A percentile compares a stretch with the other conserved stretches of the same genome.
Conservation (phyloP, 2,888 invertebrate species). For the Proisotoma minuta region DNA sequence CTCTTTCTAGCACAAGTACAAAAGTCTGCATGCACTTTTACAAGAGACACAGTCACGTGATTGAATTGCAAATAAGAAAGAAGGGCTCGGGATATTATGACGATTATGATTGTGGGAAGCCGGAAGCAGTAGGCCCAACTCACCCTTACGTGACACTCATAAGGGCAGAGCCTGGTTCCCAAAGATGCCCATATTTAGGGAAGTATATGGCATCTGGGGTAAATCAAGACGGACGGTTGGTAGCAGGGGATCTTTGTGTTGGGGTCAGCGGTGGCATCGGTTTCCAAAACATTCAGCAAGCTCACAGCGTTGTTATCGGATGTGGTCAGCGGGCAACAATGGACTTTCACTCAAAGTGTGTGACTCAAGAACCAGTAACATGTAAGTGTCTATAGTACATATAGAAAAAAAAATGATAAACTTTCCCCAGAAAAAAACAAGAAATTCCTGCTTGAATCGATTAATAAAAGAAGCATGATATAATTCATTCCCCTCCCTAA, state of each 20-base stretch:
- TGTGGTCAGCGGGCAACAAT: constrained; percentile 57
- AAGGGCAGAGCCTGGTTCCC: constrained; percentile 36
- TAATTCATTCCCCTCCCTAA: not conserved
- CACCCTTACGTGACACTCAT: constrained; percentile 43
- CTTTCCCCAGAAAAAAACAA: not conserved
- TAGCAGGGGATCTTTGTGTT: constrained; percentile 30
- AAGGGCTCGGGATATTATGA: constrained; percentile 28
- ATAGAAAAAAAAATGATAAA: too few relatives aligned
- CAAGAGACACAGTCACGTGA: constrained; percentile 65
- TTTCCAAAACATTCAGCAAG: not conserved
- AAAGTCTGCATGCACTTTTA: constrained; percentile 73
- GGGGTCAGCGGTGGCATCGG: constrained; percentile 5
- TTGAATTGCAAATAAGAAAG: constrained; percentile 60
- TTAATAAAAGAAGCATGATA: too few relatives aligned
- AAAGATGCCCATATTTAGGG: constrained; percentile 44
- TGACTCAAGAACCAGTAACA: constrained; percentile 48
- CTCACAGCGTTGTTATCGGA: constrained; percentile 51
- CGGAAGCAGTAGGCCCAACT: constrained; percentile 32
- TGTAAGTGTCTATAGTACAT: constrained; percentile 42
- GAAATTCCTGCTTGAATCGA: not conserved
- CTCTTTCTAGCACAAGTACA: constrained; percentile 66
- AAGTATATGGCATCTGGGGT: constrained; percentile 45
- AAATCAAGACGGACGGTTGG: constrained; percentile 39
- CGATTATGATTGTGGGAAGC: constrained; percentile 34
- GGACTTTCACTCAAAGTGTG: constrained; percentile 60